Conservation (phyloP, 2,113 vertebrate genomes). For the Hoplias malabaricus region DNA sequence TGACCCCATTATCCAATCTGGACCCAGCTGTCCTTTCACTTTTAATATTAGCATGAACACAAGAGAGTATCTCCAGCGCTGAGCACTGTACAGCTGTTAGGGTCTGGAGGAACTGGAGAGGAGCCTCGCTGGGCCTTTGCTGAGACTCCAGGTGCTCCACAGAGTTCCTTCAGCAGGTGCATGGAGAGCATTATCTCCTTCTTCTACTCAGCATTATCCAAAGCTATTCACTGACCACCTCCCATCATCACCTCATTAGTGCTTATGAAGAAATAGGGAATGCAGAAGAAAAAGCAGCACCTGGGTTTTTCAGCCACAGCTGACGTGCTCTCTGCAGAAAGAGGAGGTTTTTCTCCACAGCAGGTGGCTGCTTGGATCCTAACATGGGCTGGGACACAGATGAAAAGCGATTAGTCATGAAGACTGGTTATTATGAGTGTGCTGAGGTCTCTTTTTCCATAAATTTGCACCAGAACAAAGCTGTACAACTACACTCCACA, state of each 20-base stretch:
- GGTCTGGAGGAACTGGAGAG: constrained; percentile 54
- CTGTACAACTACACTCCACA: neutral
- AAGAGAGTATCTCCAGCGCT: constrained; percentile 58
- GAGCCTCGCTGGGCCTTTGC: too few relatives aligned
- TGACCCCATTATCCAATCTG: constrained; percentile 74
- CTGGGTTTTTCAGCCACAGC: constrained; percentile 58
- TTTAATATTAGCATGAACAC: constrained; percentile 67
- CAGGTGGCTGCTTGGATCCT: constrained; percentile 60
- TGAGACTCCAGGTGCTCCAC: constrained; percentile 73
- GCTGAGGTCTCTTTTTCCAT: neutral
- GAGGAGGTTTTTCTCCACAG: constrained; percentile 44
- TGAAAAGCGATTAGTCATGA: constrained; percentile 22
- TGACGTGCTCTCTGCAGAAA: constrained; percentile 43
- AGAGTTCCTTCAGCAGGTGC: constrained; percentile 65
- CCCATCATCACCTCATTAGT: constrained; percentile 68
- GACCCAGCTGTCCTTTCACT: constrained; percentile 69
- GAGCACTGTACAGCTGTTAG: constrained; percentile 62
- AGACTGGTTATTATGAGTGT: constrained; percentile 30
- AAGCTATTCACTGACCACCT: constrained; percentile 57
- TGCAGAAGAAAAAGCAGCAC: constrained; percentile 57
- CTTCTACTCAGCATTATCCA: constrained; percentile 26
- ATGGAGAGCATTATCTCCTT: constrained; percentile 27
- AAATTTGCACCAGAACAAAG: neutral
- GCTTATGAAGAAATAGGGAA: constrained; percentile 31
- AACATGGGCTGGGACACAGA: constrained; percentile 7